A percentile compares a stretch with the other conserved stretches of the same genome.
These are phyloP conservation scores for Trichonephila clavata DNA, from an alignment of 1,140 invertebrate genomes.

Conservation along the genomic window DNA sequence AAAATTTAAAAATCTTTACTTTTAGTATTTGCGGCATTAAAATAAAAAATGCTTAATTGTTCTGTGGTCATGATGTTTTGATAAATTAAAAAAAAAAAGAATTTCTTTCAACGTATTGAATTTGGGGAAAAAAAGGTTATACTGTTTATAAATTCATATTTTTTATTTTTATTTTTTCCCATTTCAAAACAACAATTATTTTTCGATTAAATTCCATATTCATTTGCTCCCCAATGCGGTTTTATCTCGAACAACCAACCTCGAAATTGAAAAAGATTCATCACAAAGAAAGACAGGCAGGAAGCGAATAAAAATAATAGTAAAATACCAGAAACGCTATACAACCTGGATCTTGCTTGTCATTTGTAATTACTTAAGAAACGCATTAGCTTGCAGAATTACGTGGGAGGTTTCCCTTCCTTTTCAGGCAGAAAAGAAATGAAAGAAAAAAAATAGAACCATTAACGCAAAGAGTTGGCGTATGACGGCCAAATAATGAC, in stretches of 20 bases:
- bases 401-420: conserved; percentile 27
- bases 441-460: conserved; percentile 3
- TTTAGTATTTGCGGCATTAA: too few relatives aligned
- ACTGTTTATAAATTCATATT: too few relatives aligned
- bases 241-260: not conserved
- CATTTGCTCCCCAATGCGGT: not conserved
- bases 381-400: not conserved
- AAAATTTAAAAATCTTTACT: too few relatives aligned
- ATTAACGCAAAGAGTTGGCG: conserved; percentile 49
- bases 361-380: conserved; percentile 62
- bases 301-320: not conserved
- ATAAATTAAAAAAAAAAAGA: too few relatives aligned
- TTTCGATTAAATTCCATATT: not conserved
- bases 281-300: not conserved
- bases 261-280: not conserved
- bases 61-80: too few relatives aligned
- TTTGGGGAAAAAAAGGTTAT: too few relatives aligned
- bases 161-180: too few relatives aligned
- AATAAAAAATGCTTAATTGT: too few relatives aligned
- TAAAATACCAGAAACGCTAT: conserved; percentile 25
- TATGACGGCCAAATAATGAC: conserved; percentile 59
- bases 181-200: too few relatives aligned
- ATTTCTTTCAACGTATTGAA: too few relatives aligned
- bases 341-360: conserved; percentile 12
- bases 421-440: not conserved